phyloP scores from a whole-genome alignment of 2,797 vertebrate genomes.

The Dallia pectoralis region DNA sequence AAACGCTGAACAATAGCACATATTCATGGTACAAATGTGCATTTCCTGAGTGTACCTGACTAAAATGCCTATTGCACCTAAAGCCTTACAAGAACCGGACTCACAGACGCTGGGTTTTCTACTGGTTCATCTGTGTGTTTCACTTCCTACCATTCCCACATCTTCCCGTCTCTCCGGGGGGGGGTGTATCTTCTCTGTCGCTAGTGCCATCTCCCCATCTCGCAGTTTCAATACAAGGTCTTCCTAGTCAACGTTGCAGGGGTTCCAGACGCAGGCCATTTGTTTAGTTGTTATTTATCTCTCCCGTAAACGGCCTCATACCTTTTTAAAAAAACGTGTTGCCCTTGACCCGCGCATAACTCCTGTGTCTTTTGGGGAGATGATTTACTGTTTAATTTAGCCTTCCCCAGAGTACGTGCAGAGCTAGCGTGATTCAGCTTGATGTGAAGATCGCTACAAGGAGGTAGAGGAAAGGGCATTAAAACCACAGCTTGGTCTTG shows the following conservation, averaged over 20 bases:
- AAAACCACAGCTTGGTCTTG: neutral
- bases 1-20: constrained; percentile 6
- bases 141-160: no score
- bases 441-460: constrained; percentile 35
- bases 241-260: constrained; percentile 55
- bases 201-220: constrained; percentile 61
- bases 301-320: constrained; percentile 72
- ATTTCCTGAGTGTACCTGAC: constrained; percentile 17
- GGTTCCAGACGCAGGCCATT: constrained; percentile 62
- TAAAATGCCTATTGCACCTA: neutral
- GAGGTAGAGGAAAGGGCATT: constrained; percentile 5
- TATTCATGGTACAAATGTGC: constrained; percentile 18
- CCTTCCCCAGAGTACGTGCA: constrained; percentile 54
- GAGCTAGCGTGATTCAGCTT: constrained; percentile 27
- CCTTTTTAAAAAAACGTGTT: constrained; percentile 68
- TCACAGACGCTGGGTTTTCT: neutral
- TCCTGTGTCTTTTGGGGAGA: constrained; percentile 66
- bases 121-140: neutral
- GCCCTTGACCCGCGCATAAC: constrained; percentile 71
- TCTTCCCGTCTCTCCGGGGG: constrained; percentile 21
- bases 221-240: constrained; percentile 56
- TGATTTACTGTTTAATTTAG: constrained; percentile 72
- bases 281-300: constrained; percentile 74
- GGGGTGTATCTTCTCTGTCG: constrained; percentile 53
- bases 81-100: neutral